phyloP scores from a whole-genome alignment of 92 coral and sea anemone genomes.

The Porites rus region DNA sequence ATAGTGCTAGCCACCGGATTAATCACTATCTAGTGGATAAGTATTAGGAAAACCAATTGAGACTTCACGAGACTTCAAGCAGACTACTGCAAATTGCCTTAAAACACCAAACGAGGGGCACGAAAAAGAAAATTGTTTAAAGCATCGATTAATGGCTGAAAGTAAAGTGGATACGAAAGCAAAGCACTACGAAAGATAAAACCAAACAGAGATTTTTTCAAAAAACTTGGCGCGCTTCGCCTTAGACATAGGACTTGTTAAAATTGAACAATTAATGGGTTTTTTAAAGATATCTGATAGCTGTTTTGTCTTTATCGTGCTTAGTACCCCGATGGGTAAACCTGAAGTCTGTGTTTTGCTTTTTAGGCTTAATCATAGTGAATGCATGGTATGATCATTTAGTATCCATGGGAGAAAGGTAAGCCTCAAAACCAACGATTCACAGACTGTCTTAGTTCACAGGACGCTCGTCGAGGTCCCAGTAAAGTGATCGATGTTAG shows the following conservation, averaged over 20 bases:
- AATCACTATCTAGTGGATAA: no score
- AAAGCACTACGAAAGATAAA: no score
- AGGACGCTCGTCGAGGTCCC: slow-evolving; percentile 38
- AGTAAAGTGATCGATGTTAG: slow-evolving; percentile 90
- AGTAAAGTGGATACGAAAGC: no score
- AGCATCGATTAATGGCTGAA: no score
- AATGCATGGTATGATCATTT: slow-evolving; percentile 96
- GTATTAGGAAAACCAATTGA: no score
- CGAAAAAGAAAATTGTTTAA: no score
- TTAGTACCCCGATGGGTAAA: background rate
- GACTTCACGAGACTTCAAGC: background rate
- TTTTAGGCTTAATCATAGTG: slow-evolving; percentile 83
- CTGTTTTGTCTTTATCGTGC: background rate
- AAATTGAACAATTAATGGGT: no score
- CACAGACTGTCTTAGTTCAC: slow-evolving; percentile 29
- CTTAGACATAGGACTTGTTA: no score
- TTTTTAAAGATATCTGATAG: background rate
- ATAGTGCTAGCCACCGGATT: no score
- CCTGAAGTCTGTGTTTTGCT: background rate
- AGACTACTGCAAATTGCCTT: background rate
- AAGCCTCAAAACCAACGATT: background rate
- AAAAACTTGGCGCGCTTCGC: no score
- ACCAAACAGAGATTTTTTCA: no score
- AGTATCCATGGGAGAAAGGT: slow-evolving; percentile 77
- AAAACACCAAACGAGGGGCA: no score